Evolutionary conservation across 2,797 vertebrate species (phyloP), one percentile per base, ranked within the genome.

Genomic region (Eupleurogrammus muticus): DNA sequence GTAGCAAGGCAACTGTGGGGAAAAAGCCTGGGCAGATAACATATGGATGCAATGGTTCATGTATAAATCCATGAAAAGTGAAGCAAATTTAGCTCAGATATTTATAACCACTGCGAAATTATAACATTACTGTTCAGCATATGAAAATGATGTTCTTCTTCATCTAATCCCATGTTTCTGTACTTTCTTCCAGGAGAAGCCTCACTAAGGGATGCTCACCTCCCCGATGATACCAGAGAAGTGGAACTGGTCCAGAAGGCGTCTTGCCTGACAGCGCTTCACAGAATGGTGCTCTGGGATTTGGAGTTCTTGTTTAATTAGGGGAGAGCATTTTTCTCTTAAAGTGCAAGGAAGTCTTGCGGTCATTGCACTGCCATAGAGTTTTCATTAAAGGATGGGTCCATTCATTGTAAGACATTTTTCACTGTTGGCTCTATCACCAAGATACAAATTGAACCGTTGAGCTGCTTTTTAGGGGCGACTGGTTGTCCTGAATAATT

Each of bases 271-370:
- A 72, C 67, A 46, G 23, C 47, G 11, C 56, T 44, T 52, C 63
- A 12, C 5, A 53, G 23, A 49, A 13, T 20, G 24, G 0, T 13
- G 2, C 80, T 34, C 61, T 13, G 28, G 73, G 80, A 82, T 57
- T 72, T 58, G 47, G 51, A 74, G 12, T 59, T 60, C 61, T 35
- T 21, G 35, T 73, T 79, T 77, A 82, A 88, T 85, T 81, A 73
- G 77, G 35, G 65, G 8, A 23, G 55, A 52, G 52, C 61, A 32
- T 67, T 47, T 77, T 73, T 59, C n/a, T n/a, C n/a, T 66, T 32
- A 7, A 74, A 71, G 46, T 44, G n/a, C 32, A 61, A 60, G 34
- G 35, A 66, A 42, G 66, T 28, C 40, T 53, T 36, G 21, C 20
- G 55, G 36, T 73, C 47, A 38, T 73, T 70, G n/a, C 32, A 40